Base-by-base conservation (phyloP, 2,888 invertebrate species). In the Protophormia terraenovae region DNA sequence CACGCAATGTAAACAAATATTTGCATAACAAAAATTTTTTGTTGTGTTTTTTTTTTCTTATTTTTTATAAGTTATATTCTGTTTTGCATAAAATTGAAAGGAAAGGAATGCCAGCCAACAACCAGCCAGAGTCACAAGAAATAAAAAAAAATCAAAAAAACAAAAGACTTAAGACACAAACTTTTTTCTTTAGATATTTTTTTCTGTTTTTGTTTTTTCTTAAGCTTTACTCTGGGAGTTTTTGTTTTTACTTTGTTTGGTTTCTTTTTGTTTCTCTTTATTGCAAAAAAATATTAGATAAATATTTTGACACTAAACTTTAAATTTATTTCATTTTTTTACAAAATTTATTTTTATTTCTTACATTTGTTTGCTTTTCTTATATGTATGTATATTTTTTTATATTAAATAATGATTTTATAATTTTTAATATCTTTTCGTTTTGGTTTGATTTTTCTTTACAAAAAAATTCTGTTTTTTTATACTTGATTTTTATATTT, bases 1-100 rank as follows among this genome's bases (percentile, higher is more conserved):
- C 82, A 85, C 85, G 85, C 85, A 82, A 82, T 82, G 75, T 85
- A 85, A 85, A 82, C 85, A 85, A 85, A 82, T 82, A 85, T 85
- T 82, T 82, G 78, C 85, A 82, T 79, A 85, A 85, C 64, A 76
- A 55, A 66, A 29, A 27, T 47, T 35, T 47, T n/a, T 60, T 35
- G 10, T 73, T 50, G 5, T 38, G n/a, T n/a, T n/a, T n/a, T n/a
- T n/a, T n/a, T n/a, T n/a, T n/a, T n/a, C n/a, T 47, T 29, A 38
- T 72, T 58, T 60, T 29, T 22, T 22, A 60, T 58, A 69, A 72
- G 24, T 83, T 69, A 50, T 67, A 53, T 75, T 80, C 45, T 67
- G 29, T 35, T 79, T 79, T 77, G 72, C 72, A 60, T 78, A 79
- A 71, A 78, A 69, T 71, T 84, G 32, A 67, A 75, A 66, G 79